Evolutionary conservation across 2,888 invertebrate species (phyloP), one percentile per base, ranked within the genome.

Genomic region (Tenthredo amoena): DNA sequence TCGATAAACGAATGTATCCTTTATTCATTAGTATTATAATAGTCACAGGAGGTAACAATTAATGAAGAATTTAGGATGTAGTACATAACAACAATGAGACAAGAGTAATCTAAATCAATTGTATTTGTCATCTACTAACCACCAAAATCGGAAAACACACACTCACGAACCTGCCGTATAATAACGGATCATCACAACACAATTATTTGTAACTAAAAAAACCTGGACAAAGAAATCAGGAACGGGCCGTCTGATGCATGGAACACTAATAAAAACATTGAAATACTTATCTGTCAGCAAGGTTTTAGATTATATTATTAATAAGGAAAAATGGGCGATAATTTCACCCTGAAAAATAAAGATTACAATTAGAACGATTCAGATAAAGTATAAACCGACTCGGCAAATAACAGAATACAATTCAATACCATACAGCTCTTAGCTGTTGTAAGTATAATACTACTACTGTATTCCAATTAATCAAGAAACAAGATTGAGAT

Each of bases 91-190:
- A 40, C 12, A 15, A 40, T 37, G 21, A 62, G 12, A 77, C 55
- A 26, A 31, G 34, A 26, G n/a, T 21, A 58, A 81, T 81, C 81
- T 81, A 62, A 81, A 58, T 58, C 40, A 81, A 81, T 81, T 81
- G 40, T 81, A 81, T 81, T 81, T 81, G 40, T 81, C 58, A 81
- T 62, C 58, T 81, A 81, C 81, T 62, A 81, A 81, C 81, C 81
- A 81, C 62, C 40, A 62, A 81, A 81, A 81, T 81, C 37, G 62
- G 21, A 81, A 81, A 81, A 81, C 62, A 81, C 55, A 58, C 81
- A 58, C 81, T 81, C 62, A 58, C 62, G 40, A 58, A 81, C 62
- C 62, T 81, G 81, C 62, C 62, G 40, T 58, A 81, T 81, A 40
- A 55, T 55, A 62, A 37, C 81, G 40, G 37, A 77, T 62, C 21